Base-by-base conservation (phyloP, 37 sponge, comb jelly and placozoan species). In the Cliona cf. orientalis region DNA sequence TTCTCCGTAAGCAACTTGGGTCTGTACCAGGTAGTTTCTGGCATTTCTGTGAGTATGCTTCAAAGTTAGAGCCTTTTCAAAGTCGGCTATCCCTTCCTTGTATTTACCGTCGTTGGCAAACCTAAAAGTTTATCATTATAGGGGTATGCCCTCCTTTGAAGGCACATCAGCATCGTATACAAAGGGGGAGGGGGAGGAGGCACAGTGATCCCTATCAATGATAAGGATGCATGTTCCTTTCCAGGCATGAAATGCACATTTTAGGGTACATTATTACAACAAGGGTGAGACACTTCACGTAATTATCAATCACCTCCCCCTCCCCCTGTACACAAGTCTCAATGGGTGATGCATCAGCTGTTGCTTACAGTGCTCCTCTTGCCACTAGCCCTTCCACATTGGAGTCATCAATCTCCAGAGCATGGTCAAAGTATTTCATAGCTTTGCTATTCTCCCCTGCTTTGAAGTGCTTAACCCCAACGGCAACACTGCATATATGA, bases 321-420 rank as follows among this genome's bases (percentile, higher is more conserved):
- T 49, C n/a, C n/a, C n/a, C n/a, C n/a, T n/a, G n/a, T n/a, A n/a
- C n/a, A n/a, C n/a, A n/a, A n/a, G n/a, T n/a, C n/a, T n/a, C n/a
- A 49, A 17, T 11, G 55, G 11, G 55, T 49, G 11, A 17, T 49
- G 55, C n/a, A n/a, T 32, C 6, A 53, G 57, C 29, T 29, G 3
- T 12, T 22, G 71, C 86, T 78, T 35, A 94, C 91, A 90, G 80
- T 55, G 94, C 94, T 57, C 94, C 94, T 42, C 91, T 76, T 5
- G 94, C 94, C 34, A 94, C 94, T 2, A 89, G 62, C 34, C 86
- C 91, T 44, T 94, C 94, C 68, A 90, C 94, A 46, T 94, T 94
- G 35, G 53, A 19, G 0, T 75, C 46, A 53, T 94, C 91, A 32
- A 94, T 90, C 11, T 90, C 80, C 66, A 94, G 67, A 17, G 91